phyloP scores from a whole-genome alignment of 2,113 vertebrate genomes.

The Corydoras maculifer region DNA sequence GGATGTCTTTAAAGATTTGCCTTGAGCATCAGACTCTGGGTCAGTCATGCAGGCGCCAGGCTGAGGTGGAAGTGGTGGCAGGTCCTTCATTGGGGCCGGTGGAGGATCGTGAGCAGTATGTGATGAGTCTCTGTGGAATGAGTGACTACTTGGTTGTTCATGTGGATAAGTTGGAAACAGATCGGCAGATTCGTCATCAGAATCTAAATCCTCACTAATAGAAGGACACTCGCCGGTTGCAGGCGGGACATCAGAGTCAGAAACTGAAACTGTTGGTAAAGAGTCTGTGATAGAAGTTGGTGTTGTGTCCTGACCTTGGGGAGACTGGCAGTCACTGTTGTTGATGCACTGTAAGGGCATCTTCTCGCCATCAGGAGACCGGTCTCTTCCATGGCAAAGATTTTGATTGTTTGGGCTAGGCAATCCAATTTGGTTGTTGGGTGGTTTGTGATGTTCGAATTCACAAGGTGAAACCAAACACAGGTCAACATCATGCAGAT shows the following conservation, averaged over 20 bases:
- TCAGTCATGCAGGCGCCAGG: conserved; percentile 85
- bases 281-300: conserved; percentile 79
- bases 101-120: conserved; percentile 65
- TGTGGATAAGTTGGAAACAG: conserved; percentile 50
- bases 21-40: conserved; percentile 61
- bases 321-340: conserved; percentile 32
- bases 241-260: conserved; percentile 72
- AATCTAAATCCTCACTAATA: conserved; percentile 71
- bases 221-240: conserved; percentile 68
- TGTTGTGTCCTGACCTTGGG: conserved; percentile 64
- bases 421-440: conserved; percentile 46
- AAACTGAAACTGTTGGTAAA: conserved; percentile 68
- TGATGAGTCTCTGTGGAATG: conserved; percentile 5
- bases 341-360: conserved; percentile 35
- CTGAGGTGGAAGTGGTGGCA: conserved; percentile 72
- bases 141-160: conserved; percentile 38
- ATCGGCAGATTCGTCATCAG: conserved; percentile 69
- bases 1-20: conserved; percentile 44
- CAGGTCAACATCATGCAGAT: conserved; percentile 83
- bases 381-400: conserved; percentile 65
- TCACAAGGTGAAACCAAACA: conserved; percentile 91
- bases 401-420: conserved; percentile 53
- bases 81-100: conserved; percentile 72
- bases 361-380: conserved; percentile 62
- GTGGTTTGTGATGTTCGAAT: conserved; percentile 77